Evolutionary conservation across 2,797 vertebrate species (phyloP).

Genomic region (Sphenodon punctatus): DNA sequence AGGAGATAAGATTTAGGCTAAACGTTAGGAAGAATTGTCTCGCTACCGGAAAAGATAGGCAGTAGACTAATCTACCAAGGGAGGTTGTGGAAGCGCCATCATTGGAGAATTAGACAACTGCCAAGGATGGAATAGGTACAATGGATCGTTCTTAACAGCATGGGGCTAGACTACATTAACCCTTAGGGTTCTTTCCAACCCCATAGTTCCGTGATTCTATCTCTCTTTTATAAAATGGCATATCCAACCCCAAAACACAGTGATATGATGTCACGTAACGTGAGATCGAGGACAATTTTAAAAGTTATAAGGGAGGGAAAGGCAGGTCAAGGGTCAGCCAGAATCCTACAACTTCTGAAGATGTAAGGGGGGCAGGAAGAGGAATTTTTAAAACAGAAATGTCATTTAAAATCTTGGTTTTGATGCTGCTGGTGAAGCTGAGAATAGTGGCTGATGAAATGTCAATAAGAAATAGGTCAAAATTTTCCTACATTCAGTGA

Average conservation of each 20-base stretch:
- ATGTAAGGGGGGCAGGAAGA: not conserved
- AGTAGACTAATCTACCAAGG: too few species aligned
- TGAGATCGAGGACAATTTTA: not conserved
- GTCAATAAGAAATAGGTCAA: not conserved
- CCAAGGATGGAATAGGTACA: too few species aligned
- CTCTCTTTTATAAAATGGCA: not conserved
- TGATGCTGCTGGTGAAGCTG: not conserved
- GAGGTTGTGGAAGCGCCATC: too few species aligned
- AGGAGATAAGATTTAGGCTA: too few species aligned
- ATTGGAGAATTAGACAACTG: too few species aligned
- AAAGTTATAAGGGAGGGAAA: not conserved
- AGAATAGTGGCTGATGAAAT: not conserved
- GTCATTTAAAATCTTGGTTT: not conserved
- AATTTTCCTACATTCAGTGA: not conserved
- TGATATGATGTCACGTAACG: rapidly evolving
- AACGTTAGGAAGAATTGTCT: too few species aligned
- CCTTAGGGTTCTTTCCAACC: too few species aligned
- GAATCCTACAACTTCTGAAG: not conserved
- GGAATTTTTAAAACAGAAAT: too few species aligned
- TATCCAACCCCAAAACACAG: not conserved
- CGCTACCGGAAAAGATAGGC: too few species aligned
- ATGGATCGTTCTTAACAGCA: too few species aligned
- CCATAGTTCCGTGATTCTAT: too few species aligned
- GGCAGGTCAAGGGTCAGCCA: not conserved
- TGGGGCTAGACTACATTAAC: too few species aligned